Percentiles rank a stretch among this genome's conserved stretches.
Conservation (phyloP, 2,888 invertebrate species). For the Scaptomyza flava region DNA sequence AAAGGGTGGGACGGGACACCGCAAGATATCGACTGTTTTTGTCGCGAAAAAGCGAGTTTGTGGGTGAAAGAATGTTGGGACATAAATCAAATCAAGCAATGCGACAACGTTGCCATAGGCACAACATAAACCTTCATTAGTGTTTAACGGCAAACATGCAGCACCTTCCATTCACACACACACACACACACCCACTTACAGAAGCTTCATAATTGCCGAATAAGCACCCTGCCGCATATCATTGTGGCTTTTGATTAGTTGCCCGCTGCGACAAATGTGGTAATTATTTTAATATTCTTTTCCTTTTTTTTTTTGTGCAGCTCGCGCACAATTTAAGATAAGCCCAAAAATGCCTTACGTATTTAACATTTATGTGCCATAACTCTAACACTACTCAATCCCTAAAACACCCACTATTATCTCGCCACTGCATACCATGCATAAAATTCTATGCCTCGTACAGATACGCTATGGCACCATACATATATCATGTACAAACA, state of each 20-base stretch:
- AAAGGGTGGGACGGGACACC: slow-evolving; percentile 15
- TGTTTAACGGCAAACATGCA: slow-evolving; percentile 53
- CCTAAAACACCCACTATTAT: background rate
- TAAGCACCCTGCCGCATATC: slow-evolving; percentile 61
- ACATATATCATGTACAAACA: slow-evolving; percentile 12
- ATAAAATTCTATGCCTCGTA: background rate
- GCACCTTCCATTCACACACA: background rate
- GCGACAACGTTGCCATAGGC: slow-evolving; percentile 41
- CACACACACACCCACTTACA: background rate
- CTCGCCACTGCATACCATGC: background rate
- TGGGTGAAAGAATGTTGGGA: slow-evolving; percentile 43
- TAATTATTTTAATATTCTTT: slow-evolving; percentile 73
- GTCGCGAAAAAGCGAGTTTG: slow-evolving; percentile 9
- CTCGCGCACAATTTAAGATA: slow-evolving; percentile 64
- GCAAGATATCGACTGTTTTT: slow-evolving; percentile 53
- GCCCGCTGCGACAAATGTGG: slow-evolving; percentile 71
- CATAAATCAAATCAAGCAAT: slow-evolving; percentile 58
- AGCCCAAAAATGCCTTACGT: slow-evolving; percentile 43
- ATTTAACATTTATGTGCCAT: slow-evolving; percentile 67
- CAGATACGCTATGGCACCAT: slow-evolving; percentile 11
- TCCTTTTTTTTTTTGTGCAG: slow-evolving; percentile 10
- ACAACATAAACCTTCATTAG: slow-evolving; percentile 55
- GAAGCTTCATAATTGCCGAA: slow-evolving; percentile 60
- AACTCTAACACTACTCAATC: slow-evolving; percentile 38
- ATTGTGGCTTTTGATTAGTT: slow-evolving; percentile 70